phyloP scores from a whole-genome alignment of 2,797 vertebrate genomes.

The Lerista edwardsae region DNA sequence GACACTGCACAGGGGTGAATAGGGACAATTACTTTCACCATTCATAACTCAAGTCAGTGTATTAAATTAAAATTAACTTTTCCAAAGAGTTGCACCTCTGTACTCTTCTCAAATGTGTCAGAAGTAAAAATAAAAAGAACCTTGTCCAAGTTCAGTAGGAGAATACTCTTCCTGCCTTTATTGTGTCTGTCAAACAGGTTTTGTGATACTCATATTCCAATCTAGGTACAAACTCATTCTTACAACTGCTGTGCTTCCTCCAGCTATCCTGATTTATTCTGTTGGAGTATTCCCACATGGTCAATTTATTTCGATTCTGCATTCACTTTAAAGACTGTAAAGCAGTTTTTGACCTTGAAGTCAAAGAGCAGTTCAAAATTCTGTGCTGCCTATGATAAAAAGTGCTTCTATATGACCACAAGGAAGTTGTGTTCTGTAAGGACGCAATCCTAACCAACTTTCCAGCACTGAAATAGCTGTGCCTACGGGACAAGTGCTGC shows the following conservation, averaged over 20 bases:
- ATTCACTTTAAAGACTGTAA: not conserved
- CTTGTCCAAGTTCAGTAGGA: not conserved
- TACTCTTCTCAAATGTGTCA: not conserved
- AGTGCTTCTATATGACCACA: not conserved
- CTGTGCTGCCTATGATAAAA: not conserved
- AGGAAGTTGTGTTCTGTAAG: no score
- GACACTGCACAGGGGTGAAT: no score
- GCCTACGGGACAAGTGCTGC: no score
- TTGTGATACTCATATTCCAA: not conserved
- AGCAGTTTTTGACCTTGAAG: not conserved
- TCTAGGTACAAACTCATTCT: not conserved
- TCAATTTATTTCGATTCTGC: not conserved
- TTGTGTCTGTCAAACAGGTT: not conserved
- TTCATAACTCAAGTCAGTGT: not conserved
- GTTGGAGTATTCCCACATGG: not conserved
- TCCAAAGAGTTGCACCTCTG: not conserved
- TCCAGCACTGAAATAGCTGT: no score
- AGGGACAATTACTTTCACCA: no score
- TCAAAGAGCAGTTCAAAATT: not conserved
- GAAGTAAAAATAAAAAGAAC: not conserved
- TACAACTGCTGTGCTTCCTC: not conserved
- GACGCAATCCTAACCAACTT: no score
- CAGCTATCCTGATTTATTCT: not conserved
- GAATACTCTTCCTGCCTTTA: not conserved
- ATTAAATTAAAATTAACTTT: not conserved